Conservation (phyloP, 2,888 invertebrate genomes). For the Neoitamus cyanurus region DNA sequence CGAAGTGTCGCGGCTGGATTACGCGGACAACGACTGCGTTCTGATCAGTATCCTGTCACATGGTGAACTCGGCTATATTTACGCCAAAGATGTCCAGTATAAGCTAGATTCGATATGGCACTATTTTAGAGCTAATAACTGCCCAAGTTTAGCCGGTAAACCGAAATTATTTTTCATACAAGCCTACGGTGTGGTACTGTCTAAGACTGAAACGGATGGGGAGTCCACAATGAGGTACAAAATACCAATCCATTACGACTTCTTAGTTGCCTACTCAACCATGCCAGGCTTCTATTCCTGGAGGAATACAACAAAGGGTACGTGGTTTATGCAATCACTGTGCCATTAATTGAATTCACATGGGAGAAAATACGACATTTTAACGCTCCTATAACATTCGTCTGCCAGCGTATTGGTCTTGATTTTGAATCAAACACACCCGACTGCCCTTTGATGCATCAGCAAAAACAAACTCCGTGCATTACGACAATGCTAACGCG, state of each 20-base stretch:
- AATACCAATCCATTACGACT: conserved; percentile 93
- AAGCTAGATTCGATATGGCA: conserved; percentile 84
- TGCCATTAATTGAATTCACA: conserved; percentile 82
- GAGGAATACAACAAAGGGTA: conserved; percentile 93
- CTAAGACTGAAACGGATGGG: conserved; percentile 79
- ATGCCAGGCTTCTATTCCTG: conserved; percentile 96
- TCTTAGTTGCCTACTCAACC: conserved; percentile 93
- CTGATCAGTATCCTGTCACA: conserved; percentile 87
- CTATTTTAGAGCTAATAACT: conserved; percentile 83
- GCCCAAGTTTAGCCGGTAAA: conserved; percentile 88
- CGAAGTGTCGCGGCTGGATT: conserved; percentile 79
- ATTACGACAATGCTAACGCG: conserved; percentile 91
- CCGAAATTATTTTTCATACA: conserved; percentile 81
- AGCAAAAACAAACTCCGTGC: conserved; percentile 94
- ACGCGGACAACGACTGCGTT: conserved; percentile 85
- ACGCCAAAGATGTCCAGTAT: conserved; percentile 86
- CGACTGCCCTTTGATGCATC: conserved; percentile 80
- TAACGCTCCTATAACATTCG: conserved; percentile 89
- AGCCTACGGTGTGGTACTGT: conserved; percentile 84
- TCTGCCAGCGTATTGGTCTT: conserved; percentile 84
- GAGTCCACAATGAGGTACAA: conserved; percentile 74
- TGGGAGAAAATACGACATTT: conserved; percentile 80
- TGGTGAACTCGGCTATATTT: conserved; percentile 88
- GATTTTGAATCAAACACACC: conserved; percentile 93
- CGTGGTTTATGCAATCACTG: conserved; percentile 96